Conservation (phyloP, 1,140 invertebrate species). For the Platorchestia sp. region DNA sequence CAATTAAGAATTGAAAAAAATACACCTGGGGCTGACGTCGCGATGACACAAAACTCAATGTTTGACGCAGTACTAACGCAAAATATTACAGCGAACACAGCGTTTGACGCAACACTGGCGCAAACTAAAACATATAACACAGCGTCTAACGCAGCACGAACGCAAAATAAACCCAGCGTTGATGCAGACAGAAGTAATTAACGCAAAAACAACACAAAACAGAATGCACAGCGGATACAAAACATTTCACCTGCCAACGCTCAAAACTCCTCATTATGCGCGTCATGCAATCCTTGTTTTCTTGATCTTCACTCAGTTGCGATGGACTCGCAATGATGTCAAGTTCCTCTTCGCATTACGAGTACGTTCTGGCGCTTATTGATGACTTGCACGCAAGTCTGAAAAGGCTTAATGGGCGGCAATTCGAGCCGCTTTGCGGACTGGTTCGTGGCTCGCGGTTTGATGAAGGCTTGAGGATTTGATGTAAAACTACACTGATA, state of each 20-base stretch:
- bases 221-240: not conserved
- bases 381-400: not conserved
- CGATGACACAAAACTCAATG: too few species aligned
- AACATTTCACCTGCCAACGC: not conserved
- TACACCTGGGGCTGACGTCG: too few species aligned
- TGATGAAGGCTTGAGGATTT: not conserved
- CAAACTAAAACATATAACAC: not conserved
- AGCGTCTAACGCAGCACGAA: not conserved
- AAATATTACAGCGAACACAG: not conserved
- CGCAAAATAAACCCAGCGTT: not conserved
- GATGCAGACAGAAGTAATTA: too few species aligned
- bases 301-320: not conserved
- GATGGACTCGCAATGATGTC: not conserved
- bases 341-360: not conserved
- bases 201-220: not conserved
- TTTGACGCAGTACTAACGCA: not conserved
- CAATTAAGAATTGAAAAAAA: too few species aligned
- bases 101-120: too few species aligned
- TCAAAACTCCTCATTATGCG: not conserved
- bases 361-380: not conserved
- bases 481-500: too few species aligned
- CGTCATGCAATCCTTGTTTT: not conserved
- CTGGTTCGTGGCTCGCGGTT: not conserved
- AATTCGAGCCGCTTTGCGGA: not conserved
- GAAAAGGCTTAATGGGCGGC: not conserved